A percentile compares a stretch with the other conserved stretches of the same genome.
phyloP scores from a whole-genome alignment of 2,797 vertebrate species.

The Lepus oiostolus region DNA sequence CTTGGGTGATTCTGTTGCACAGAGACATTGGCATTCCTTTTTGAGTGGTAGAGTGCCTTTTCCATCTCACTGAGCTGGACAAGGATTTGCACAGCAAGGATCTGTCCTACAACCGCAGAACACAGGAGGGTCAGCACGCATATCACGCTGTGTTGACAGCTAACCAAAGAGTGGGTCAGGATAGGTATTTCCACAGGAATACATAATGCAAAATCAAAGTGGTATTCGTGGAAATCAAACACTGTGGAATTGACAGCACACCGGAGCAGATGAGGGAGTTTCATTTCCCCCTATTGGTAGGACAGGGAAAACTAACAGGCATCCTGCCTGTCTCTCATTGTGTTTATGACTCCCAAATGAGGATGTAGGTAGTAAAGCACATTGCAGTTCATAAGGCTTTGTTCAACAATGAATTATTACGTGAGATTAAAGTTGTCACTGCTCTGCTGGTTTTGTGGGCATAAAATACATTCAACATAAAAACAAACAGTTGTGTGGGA shows the following conservation, averaged over 20 bases:
- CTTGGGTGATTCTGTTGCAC: not conserved
- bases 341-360: not conserved
- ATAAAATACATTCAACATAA: conserved; percentile 57
- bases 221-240: not conserved
- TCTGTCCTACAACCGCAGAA: not conserved
- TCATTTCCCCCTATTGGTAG: not conserved
- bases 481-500: conserved; percentile 3
- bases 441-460: conserved; percentile 36
- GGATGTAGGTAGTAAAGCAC: conserved; percentile 19
- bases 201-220: not conserved
- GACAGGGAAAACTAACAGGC: not conserved
- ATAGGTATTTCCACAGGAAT: not conserved
- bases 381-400: not conserved
- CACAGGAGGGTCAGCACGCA: not conserved
- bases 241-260: not conserved
- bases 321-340: not conserved
- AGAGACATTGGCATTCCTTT: not conserved
- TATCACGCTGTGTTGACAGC: not conserved
- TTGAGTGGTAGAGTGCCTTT: not conserved
- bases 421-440: conserved; percentile 53
- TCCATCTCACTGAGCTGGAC: not conserved
- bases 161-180: not conserved
- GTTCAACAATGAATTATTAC: conserved; percentile 33
- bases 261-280: not conserved
- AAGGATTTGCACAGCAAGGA: not conserved